Evolutionary conservation across 2,888 invertebrate genomes (phyloP), one percentile per base, ranked within the genome.

Genomic region (Heteromyza rotundicornis): DNA sequence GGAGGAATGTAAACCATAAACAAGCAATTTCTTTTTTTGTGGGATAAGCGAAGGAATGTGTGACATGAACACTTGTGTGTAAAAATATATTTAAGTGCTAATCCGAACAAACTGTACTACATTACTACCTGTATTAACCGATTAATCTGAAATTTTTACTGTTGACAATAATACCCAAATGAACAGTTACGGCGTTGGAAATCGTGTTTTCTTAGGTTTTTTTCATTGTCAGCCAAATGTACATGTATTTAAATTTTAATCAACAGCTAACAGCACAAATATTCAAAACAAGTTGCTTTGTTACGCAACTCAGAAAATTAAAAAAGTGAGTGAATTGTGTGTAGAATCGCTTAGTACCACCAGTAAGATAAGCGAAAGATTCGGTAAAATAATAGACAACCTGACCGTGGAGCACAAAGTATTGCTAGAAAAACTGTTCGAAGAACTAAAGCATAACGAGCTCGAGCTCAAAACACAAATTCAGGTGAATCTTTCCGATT

Each of bases 271-370:
- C 23, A 78, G 73, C 40, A 74, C 72, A n/a, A 74, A 62, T 49
- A 61, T 71, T 1, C 78, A 78, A 52, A 70, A 74, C 10, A 70
- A 78, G 19, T 68, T 79, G 19, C 62, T 78, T 1, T 61, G 61
- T 2, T 70, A 72, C 50, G 68, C 77, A n/a, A 68, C 67, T n/a
- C 68, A 63, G 2, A 76, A 75, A 62, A 69, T 82, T 2, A 67
- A 74, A 10, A 67, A 68, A 2, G 63, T 82, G 2, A 74, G 72
- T 20, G 59, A 51, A 0, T 65, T 72, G 16, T 80, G 74, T 55
- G 60, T 64, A 1, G 63, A 72, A 14, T 73, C 76, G 0, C 35
- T 74, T n/a, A 58, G 60, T 5, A 64, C 70, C 1, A 71, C 78
- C 1, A 63, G 62, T 1, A 65, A 67, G 20, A 63, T 76, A 12